Base-by-base conservation (phyloP, 2,888 invertebrate species). In the Orthosia gracilis region DNA sequence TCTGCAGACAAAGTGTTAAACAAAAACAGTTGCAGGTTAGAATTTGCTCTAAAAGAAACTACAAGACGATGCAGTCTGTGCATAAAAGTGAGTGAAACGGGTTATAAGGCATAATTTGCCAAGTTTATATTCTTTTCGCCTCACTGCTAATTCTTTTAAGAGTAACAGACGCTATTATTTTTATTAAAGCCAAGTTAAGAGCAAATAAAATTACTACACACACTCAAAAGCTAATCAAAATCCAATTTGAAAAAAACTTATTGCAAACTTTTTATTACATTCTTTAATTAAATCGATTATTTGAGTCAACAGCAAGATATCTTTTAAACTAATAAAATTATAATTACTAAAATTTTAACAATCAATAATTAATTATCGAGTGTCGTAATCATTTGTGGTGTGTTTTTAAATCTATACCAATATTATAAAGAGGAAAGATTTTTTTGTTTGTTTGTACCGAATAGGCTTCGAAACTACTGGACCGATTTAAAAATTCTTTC, bases 271-370 rank as follows among this genome's bases (percentile, higher is more conserved):
- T 68, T 80, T 81, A 80, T 61, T 23, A 15, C 26, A 47, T 70
- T 49, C 4, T 73, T 69, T 54, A 61, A 81, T 80, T 73, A 73
- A 73, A 69, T 62, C 23, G 61, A 50, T 80, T 63, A 66, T 78
- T 73, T 50, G 23, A 64, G 55, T 66, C 45, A 15, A 18, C 18
- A 13, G 9, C 23, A 5, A 61, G 26, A 7, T 9, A n/a, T 15
- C 4, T 40, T 54, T 52, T 50, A 18, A 67, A 54, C 47, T 12
- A 59, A 67, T 18, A 21, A 40, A 57, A 47, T 31, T 0, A 18
- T 49, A 15, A 54, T 64, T 31, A 31, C 3, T 45, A 23, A 52
- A 18, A 15, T 71, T 49, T 31, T 47, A 31, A 50, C 40, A 15
- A 31, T 18, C 5, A 31, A 4, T 18, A 63, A n/a, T n/a, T n/a